These are phyloP conservation scores for Parelbella ahira DNA, from an alignment of 2,888 invertebrate species.

Conservation along the genomic window DNA sequence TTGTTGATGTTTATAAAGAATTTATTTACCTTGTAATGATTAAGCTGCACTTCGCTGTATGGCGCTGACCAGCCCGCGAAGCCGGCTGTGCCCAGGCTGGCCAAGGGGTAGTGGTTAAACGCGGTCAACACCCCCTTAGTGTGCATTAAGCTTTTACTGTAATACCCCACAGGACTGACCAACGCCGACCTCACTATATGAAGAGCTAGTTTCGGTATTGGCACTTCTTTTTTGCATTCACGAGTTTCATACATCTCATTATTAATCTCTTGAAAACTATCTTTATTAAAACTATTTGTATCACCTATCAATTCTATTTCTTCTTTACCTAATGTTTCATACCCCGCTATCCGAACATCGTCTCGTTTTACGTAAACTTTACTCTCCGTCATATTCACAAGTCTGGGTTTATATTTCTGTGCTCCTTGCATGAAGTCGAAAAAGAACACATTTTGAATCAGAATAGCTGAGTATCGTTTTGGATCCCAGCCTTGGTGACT, in stretches of 20 bases:
- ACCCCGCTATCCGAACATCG: constrained; percentile 56
- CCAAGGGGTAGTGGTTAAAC: constrained; percentile 87
- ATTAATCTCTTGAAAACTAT: constrained; percentile 36
- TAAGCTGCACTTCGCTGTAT: constrained; percentile 81
- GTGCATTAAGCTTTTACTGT: constrained; percentile 86
- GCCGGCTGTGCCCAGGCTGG: constrained; percentile 77
- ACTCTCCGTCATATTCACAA: constrained; percentile 39
- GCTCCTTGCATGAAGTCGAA: constrained; percentile 77
- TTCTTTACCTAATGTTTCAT: constrained; percentile 44
- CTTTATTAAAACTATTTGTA: constrained; percentile 44
- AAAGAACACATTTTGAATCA: constrained; percentile 85
- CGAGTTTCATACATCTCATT: constrained; percentile 39
- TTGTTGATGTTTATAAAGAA: not conserved
- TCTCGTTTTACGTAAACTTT: constrained; percentile 65
- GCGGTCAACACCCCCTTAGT: constrained; percentile 84
- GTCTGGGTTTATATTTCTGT: constrained; percentile 42
- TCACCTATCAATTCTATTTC: constrained; percentile 54
- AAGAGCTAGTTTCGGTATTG: constrained; percentile 64
- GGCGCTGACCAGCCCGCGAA: constrained; percentile 80
- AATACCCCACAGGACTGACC: constrained; percentile 83
- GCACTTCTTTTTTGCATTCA: constrained; percentile 50
- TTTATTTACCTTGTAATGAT: constrained; percentile 82
- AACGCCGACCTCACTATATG: constrained; percentile 77
- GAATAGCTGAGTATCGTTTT: constrained; percentile 79
- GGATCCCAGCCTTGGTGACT: constrained; percentile 61